A percentile compares a stretch with the other conserved stretches of the same genome.
phyloP scores from a whole-genome alignment of 2,888 invertebrate species.

The Biston betularia region DNA sequence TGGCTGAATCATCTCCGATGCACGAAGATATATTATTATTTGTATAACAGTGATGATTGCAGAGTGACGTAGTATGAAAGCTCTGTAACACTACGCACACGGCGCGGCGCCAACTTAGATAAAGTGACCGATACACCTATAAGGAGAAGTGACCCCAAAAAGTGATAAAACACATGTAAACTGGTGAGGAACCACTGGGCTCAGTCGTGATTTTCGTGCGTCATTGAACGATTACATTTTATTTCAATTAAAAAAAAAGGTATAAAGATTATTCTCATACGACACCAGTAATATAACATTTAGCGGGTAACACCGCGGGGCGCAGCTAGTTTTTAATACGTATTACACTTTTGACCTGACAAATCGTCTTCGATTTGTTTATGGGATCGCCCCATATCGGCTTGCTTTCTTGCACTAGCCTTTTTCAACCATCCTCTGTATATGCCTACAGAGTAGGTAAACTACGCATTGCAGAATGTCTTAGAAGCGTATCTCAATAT shows the following conservation, averaged over 20 bases:
- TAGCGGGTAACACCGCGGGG: no score
- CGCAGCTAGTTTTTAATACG: no score
- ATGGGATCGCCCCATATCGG: no score
- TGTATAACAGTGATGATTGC: neutral
- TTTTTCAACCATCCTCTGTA: no score
- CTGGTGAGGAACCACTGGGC: neutral
- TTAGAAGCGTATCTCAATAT: conserved; percentile 2
- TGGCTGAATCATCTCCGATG: no score
- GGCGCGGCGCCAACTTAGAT: neutral
- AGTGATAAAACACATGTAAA: conserved; percentile 6
- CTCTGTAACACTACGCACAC: neutral
- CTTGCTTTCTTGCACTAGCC: no score
- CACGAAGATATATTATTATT: neutral
- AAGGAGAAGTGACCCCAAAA: conserved; percentile 6
- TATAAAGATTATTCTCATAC: no score
- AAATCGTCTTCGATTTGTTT: no score
- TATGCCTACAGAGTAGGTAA: neutral
- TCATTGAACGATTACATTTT: neutral
- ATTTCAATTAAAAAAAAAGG: neutral
- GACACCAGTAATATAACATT: no score
- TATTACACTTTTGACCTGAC: no score
- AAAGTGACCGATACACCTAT: conserved; percentile 10
- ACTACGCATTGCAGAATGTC: conserved; percentile 12
- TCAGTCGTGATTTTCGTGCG: conserved; percentile 7
- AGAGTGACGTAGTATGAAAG: neutral